A percentile compares a stretch with the other conserved stretches of the same genome.
Conservation (phyloP, 2,113 vertebrate species). For the Phycodurus eques region DNA sequence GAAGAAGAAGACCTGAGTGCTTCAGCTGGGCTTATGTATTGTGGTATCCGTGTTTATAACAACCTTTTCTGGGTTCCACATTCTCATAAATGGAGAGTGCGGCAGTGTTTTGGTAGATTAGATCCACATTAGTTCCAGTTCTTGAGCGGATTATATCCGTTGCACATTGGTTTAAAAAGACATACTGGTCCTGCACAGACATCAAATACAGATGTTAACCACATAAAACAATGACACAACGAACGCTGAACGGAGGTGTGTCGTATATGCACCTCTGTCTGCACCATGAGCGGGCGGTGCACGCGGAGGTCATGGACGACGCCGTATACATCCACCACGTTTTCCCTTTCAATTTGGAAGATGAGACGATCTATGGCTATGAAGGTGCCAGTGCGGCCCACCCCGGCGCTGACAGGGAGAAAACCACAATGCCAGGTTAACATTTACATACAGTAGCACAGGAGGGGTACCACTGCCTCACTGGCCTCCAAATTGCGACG, state of each 20-base stretch:
- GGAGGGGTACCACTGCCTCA: not conserved
- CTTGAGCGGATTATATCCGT: conserved; percentile 88
- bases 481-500: not conserved
- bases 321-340: conserved; percentile 83
- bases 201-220: not conserved
- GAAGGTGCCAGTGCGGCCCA: conserved; percentile 93
- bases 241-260: not conserved
- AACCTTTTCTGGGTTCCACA: conserved; percentile 50
- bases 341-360: conserved; percentile 91
- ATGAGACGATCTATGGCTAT: conserved; percentile 90
- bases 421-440: not conserved
- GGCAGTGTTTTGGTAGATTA: conserved; percentile 88
- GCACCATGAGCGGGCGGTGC: conserved; percentile 93
- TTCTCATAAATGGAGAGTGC: conserved; percentile 90
- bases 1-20: not conserved
- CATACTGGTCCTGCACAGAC: conserved; percentile 85
- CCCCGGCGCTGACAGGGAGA: conserved; percentile 82
- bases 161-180: conserved; percentile 93
- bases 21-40: conserved; percentile 5
- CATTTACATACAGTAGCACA: not conserved
- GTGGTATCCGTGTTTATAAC: conserved; percentile 10
- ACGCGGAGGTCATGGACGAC: conserved; percentile 87
- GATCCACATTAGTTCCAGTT: conserved; percentile 83
- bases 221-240: not conserved
- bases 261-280: conserved; percentile 84